phyloP scores from a whole-genome alignment of 2,113 vertebrate species.

The Alectura lathami region DNA sequence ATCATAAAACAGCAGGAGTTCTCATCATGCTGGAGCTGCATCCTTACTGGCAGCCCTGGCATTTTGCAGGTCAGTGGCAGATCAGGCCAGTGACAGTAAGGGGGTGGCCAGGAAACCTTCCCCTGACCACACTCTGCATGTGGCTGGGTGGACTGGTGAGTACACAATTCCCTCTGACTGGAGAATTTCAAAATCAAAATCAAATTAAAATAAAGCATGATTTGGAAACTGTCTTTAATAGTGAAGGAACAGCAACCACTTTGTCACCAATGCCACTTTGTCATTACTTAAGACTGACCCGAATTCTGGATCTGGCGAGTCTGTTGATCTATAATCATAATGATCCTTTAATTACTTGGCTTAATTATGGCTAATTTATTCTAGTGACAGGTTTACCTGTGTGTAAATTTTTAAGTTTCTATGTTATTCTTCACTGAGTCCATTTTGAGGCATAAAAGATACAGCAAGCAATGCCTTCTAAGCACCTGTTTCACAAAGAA shows the following conservation, averaged over 20 bases:
- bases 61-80: neutral
- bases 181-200: neutral
- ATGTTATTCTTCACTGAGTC: neutral
- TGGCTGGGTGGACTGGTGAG: neutral
- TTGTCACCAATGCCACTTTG: neutral
- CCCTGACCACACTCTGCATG: neutral
- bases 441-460: neutral
- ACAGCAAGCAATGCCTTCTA: neutral
- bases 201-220: accelerated
- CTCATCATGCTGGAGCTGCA: neutral
- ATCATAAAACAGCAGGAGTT: neutral
- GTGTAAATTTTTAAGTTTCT: neutral
- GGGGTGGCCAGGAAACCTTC: neutral
- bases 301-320: conserved; percentile 15
- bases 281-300: conserved; percentile 11
- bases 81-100: neutral
- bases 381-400: neutral
- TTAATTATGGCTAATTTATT: conserved; percentile 26
- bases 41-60: neutral
- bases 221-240: neutral
- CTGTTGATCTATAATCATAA: neutral
- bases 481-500: neutral
- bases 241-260: neutral
- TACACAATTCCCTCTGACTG: neutral
- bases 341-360: neutral